A percentile compares a stretch with the other conserved stretches of the same genome.
Evolutionary conservation across 2,113 vertebrate genomes (phyloP).

Genomic region (Nesospiza acunhae): DNA sequence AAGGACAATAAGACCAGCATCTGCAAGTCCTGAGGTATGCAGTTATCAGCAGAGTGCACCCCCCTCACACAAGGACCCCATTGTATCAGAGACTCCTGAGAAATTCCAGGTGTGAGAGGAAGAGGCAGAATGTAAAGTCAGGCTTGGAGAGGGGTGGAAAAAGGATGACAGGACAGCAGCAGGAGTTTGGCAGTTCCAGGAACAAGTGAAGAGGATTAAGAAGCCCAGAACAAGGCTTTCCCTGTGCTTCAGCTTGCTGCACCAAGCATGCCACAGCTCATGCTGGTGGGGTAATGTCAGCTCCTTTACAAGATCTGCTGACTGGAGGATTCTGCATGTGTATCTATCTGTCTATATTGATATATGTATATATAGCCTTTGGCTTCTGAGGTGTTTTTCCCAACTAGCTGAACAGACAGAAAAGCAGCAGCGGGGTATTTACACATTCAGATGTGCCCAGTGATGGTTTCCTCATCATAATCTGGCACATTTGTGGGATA

Average conservation of each 20-base stretch:
- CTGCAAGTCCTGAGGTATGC: background rate
- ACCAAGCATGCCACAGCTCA: background rate
- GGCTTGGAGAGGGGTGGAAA: background rate
- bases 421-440: background rate
- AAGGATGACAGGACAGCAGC: background rate
- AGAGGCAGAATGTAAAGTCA: background rate
- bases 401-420: slow-evolving; percentile 47
- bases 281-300: background rate
- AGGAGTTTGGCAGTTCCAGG: background rate
- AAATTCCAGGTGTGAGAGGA: background rate
- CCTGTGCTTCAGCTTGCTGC: background rate
- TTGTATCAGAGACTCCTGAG: background rate
- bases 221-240: background rate
- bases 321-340: background rate
- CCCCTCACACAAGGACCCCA: background rate
- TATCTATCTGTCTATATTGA: background rate
- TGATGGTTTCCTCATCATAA: background rate
- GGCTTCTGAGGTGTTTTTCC: slow-evolving; percentile 33
- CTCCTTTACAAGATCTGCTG: slow-evolving; percentile 30
- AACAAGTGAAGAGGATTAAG: background rate
- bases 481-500: slow-evolving; percentile 25
- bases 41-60: background rate
- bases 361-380: background rate
- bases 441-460: slow-evolving; percentile 1
- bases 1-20: background rate